Evolutionary conservation across 2,797 vertebrate genomes (phyloP).

Genomic region (Clarias pachynema): DNA sequence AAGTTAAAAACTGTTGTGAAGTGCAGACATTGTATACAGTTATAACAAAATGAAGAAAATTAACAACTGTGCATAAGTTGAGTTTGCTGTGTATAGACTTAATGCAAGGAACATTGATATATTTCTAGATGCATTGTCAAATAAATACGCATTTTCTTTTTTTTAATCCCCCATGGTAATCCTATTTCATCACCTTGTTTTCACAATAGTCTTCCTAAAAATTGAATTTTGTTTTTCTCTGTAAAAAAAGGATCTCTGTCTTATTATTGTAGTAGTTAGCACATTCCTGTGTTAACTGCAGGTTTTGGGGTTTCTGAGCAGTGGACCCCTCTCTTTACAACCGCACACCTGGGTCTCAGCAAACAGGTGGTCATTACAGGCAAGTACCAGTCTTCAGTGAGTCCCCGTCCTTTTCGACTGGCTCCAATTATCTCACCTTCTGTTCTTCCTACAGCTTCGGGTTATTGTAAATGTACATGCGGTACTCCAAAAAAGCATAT

Average conservation of each 20-base stretch:
- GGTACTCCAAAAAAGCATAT: constrained; percentile 22
- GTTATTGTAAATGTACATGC: constrained; percentile 11
- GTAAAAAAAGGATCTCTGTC: not conserved
- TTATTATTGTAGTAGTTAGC: constrained; percentile 6
- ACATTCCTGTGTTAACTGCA: constrained; percentile 51
- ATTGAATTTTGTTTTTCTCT: not conserved
- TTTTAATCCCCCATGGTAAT: not conserved
- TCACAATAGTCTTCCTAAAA: not conserved
- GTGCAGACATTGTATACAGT: not conserved
- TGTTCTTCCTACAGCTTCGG: constrained; percentile 30
- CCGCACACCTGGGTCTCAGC: constrained; percentile 47
- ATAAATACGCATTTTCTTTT: not conserved
- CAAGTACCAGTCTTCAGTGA: constrained; percentile 24
- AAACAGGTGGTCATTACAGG: constrained; percentile 44
- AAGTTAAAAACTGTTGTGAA: not conserved
- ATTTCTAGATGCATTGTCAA: not conserved
- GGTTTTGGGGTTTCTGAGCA: constrained; percentile 29
- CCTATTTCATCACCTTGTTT: not conserved
- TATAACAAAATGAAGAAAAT: not conserved
- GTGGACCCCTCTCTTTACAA: constrained; percentile 44
- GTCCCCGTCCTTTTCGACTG: constrained; percentile 5
- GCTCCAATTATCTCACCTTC: constrained; percentile 31
- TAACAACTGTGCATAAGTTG: not conserved
- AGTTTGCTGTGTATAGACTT: not conserved
- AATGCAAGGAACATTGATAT: not conserved